Percentiles rank a stretch among this genome's conserved stretches.
These are phyloP conservation scores for Benthosema pterotum DNA, from an alignment of 2,797 vertebrate genomes.

Conservation along the genomic window DNA sequence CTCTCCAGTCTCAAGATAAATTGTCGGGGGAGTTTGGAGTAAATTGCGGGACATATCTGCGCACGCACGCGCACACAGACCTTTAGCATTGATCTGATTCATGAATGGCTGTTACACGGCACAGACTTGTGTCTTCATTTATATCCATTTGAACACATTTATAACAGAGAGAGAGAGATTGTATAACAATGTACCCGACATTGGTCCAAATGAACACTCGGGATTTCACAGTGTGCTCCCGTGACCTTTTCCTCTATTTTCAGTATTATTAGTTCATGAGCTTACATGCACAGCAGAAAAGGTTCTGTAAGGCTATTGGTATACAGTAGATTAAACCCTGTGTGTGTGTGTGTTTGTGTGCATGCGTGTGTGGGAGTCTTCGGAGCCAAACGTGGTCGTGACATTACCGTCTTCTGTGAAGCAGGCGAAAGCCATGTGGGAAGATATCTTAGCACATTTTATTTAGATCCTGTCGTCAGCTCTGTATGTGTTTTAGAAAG, in stretches of 20 bases:
- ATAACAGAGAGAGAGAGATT: too few species aligned
- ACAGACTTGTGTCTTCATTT: too few species aligned
- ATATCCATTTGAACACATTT: too few species aligned
- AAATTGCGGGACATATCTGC: neutral
- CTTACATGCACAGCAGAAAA: neutral
- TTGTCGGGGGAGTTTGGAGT: neutral
- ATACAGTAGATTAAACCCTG: constrained; percentile 27
- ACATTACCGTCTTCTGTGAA: constrained; percentile 46
- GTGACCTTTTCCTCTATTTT: constrained; percentile 19
- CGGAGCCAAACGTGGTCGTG: constrained; percentile 59
- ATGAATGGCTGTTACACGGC: constrained; percentile 20
- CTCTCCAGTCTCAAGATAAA: neutral
- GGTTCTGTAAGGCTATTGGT: neutral
- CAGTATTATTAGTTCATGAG: neutral
- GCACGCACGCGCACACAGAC: constrained; percentile 5
- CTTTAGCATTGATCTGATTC: constrained; percentile 13
- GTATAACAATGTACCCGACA: too few species aligned
- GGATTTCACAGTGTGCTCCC: neutral
- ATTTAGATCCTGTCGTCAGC: constrained; percentile 24
- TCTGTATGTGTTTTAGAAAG: constrained; percentile 17
- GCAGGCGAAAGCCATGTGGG: constrained; percentile 46
- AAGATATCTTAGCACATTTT: constrained; percentile 47
- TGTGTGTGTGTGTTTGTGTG: constrained; percentile 16
- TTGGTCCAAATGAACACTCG: too few species aligned
- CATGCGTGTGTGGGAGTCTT: constrained; percentile 47